Conservation (phyloP, 2,113 vertebrate species). For the Xenopus tropicalis region DNA sequence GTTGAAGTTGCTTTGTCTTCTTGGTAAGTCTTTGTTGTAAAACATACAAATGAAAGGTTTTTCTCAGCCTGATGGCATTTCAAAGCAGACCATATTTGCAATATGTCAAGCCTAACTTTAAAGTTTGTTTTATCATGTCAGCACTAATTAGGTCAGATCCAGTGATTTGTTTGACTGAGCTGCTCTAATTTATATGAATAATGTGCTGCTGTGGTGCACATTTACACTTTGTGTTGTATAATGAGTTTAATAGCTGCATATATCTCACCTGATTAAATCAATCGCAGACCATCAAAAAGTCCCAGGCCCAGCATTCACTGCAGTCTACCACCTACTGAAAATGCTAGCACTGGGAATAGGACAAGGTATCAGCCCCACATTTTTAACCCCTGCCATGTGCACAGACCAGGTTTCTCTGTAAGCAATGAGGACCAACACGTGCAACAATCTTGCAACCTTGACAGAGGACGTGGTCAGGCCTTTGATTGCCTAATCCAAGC, state of each 20-base stretch:
- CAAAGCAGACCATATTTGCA: neutral
- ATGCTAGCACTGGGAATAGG: no score
- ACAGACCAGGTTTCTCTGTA: no score
- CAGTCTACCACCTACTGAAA: neutral
- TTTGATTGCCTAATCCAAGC: no score
- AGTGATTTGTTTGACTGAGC: slow-evolving; percentile 19
- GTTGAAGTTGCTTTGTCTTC: no score
- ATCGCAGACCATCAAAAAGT: neutral
- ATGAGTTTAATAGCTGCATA: slow-evolving; percentile 31
- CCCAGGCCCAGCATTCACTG: neutral
- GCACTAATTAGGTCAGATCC: slow-evolving; percentile 17
- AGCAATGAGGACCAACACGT: no score
- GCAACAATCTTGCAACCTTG: no score
- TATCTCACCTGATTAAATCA: slow-evolving; percentile 29
- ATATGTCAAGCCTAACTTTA: slow-evolving; percentile 15
- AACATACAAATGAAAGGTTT: no score
- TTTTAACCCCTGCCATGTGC: no score
- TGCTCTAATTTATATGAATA: slow-evolving; percentile 26
- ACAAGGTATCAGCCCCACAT: no score
- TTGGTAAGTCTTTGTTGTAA: no score
- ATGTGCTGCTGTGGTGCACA: slow-evolving; percentile 18
- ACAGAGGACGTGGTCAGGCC: no score
- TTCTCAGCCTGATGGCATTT: neutral
- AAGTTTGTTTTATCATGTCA: slow-evolving; percentile 15
- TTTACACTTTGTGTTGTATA: slow-evolving; percentile 29